Conservation (phyloP, 1,140 invertebrate species). For the Bombus waltoni region DNA sequence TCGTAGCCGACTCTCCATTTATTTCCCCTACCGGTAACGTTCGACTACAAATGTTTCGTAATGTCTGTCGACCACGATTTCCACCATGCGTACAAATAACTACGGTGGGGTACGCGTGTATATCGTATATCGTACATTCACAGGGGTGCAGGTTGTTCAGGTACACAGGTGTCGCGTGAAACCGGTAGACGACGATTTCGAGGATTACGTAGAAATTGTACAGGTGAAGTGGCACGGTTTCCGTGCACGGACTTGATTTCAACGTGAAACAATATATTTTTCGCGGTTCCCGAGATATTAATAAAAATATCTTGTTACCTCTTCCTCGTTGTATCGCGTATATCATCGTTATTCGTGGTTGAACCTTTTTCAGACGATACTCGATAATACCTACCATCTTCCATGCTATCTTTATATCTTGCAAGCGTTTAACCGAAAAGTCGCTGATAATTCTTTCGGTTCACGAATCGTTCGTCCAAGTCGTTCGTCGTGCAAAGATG, state of each 20-base stretch:
- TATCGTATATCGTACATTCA: neutral
- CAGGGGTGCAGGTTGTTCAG: neutral
- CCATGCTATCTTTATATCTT: neutral
- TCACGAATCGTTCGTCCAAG: neutral
- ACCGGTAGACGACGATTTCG: neutral
- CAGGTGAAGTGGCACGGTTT: neutral
- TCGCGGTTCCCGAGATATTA: neutral
- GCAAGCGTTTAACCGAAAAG: neutral
- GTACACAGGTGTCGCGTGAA: neutral
- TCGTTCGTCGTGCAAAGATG: neutral
- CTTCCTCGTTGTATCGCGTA: too few species aligned
- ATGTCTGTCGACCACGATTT: slow-evolving; percentile 2
- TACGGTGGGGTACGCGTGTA: neutral
- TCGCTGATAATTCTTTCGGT: neutral
- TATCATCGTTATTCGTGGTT: too few species aligned
- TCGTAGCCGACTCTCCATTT: neutral
- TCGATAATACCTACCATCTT: too few species aligned
- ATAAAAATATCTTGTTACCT: neutral
- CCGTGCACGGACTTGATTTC: neutral
- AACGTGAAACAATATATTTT: neutral
- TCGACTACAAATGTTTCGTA: neutral
- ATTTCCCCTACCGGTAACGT: neutral
- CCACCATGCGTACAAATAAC: slow-evolving; percentile 13
- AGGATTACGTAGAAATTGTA: neutral
- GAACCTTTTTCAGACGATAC: too few species aligned